Percentiles rank a stretch among this genome's conserved stretches.
Evolutionary conservation across 2,113 vertebrate genomes (phyloP).

Genomic region (Eolophus roseicapilla): DNA sequence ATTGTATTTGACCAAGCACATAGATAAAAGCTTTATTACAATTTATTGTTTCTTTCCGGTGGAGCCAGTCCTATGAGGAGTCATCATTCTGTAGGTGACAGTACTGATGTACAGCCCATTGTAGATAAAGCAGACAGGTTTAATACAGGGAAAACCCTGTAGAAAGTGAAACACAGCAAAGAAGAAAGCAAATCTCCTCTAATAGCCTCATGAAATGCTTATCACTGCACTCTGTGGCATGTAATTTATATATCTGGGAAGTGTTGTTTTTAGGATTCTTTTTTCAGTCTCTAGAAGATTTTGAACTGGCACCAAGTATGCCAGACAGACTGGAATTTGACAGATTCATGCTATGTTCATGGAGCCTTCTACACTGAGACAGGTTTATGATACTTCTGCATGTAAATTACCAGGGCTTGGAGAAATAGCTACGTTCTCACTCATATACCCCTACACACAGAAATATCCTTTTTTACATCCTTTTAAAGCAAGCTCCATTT

Average conservation of each 20-base stretch:
- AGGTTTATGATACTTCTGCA: constrained; percentile 29
- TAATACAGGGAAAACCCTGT: neutral
- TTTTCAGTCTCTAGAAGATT: neutral
- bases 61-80: neutral
- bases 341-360: neutral
- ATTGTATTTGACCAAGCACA: constrained; percentile 64
- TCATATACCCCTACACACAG: neutral
- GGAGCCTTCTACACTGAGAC: neutral
- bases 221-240: neutral
- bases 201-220: neutral
- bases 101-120: neutral
- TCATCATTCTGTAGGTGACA: constrained; percentile 13
- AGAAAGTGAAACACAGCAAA: neutral
- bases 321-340: constrained; percentile 2
- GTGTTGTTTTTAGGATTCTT: neutral
- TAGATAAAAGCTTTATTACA: constrained; percentile 64
- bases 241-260: neutral
- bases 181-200: neutral
- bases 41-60: constrained; percentile 43
- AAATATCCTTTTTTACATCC: neutral
- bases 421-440: neutral
- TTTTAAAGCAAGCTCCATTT: neutral
- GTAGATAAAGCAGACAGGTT: neutral
- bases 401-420: neutral
- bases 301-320: neutral